Evolutionary conservation across 2,797 vertebrate species (phyloP), one percentile per base, ranked within the genome.

Genomic region (Odontamblyopus rebecca): DNA sequence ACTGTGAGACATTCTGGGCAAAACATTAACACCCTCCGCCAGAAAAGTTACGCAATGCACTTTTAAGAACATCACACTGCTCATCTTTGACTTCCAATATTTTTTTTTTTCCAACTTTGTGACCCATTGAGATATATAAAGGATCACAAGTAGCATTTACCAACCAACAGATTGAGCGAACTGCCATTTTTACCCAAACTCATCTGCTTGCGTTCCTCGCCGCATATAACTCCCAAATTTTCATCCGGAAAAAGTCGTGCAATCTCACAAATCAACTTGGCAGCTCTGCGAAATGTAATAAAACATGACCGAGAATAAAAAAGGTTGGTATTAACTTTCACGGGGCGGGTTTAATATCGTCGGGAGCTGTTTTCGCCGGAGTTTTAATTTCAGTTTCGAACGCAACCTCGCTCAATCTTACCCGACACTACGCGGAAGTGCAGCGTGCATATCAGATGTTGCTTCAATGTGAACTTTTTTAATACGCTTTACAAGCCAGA

Each of bases 311-410:
- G 71, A 71, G 73, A 78, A 72, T 73, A 63, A 53, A 50, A 41
- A 71, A 56, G 64, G 64, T 68, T 30, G 74, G 76, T 27, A 71
- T 66, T 73, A 51, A 64, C 72, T 85, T 81, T 72, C 15, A 15
- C 13, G 35, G 41, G 71, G 23, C 23, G 23, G 59, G 68, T 68
- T 76, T 73, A 72, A 80, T 76, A 61, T 67, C 71, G 71, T n/a
- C 53, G 72, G 71, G 61, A 57, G 26, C 72, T 67, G 72, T 62
- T 71, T 72, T 78, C 82, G 62, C 54, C 75, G 26, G 67, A n/a
- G 72, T 84, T 82, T 84, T 70, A 78, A 80, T 86, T 82, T 80
- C 0, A 67, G 66, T 65, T 75, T 60, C 64, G 50, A 86, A 77
- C 71, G 72, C 71, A 66, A 71, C 67, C 38, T 73, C 48, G 73